These are phyloP conservation scores for Lysiphlebus fabarum DNA, from an alignment of 1,140 invertebrate genomes.

Conservation along the genomic window DNA sequence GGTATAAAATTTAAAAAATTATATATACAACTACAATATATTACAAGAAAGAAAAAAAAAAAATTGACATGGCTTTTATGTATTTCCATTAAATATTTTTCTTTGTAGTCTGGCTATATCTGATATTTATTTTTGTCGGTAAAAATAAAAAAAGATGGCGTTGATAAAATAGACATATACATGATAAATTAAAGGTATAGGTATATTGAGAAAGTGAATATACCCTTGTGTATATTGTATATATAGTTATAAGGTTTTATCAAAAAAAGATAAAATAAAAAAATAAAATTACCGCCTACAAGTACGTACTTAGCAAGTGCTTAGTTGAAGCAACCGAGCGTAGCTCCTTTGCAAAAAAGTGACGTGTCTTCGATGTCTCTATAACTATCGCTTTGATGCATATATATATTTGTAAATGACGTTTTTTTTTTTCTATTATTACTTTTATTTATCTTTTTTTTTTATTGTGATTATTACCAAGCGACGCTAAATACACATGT, in stretches of 20 bases:
- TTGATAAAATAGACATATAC: slow-evolving; percentile 18
- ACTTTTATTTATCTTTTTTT: too few relatives aligned
- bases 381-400: neutral
- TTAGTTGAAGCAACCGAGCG: slow-evolving; percentile 39
- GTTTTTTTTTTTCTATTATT: slow-evolving; percentile 1
- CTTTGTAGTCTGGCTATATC: too few relatives aligned
- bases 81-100: too few relatives aligned
- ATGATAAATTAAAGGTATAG: slow-evolving; percentile 3
- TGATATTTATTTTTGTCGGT: too few relatives aligned
- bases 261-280: slow-evolving; percentile 25
- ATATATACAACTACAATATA: too few relatives aligned
- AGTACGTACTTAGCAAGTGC: slow-evolving; percentile 41
- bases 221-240: slow-evolving; percentile 3
- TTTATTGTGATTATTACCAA: too few relatives aligned
- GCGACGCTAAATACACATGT: too few relatives aligned
- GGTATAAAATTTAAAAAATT: too few relatives aligned
- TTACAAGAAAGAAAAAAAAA: too few relatives aligned
- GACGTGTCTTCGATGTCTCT: slow-evolving; percentile 22
- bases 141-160: slow-evolving; percentile 27
- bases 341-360: slow-evolving; percentile 38
- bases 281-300: slow-evolving; percentile 39
- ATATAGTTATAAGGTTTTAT: slow-evolving; percentile 14
- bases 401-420: slow-evolving; percentile 12
- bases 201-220: slow-evolving; percentile 1
- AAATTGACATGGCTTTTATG: too few relatives aligned